phyloP scores from a whole-genome alignment of 2,797 vertebrate species.

The Malurus leucopterus region DNA sequence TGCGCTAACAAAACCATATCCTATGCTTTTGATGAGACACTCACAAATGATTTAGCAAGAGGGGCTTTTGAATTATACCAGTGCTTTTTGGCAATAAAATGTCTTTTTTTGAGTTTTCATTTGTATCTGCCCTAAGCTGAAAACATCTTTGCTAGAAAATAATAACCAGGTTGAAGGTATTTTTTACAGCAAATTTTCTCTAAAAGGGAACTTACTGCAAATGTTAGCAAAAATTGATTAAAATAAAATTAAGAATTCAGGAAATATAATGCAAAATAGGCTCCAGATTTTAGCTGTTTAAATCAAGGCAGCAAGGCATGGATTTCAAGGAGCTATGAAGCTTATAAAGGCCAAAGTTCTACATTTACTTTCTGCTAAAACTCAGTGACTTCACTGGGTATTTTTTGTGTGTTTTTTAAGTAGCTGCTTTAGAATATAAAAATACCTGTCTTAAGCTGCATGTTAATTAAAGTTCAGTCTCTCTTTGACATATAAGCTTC shows the following conservation, averaged over 20 bases:
- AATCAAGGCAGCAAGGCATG: neutral
- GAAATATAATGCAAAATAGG: slow-evolving; percentile 14
- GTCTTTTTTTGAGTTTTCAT: slow-evolving; percentile 33
- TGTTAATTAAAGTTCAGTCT: slow-evolving; percentile 4
- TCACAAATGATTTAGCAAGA: slow-evolving; percentile 62
- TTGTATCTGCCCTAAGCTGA: slow-evolving; percentile 51
- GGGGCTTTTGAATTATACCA: slow-evolving; percentile 65
- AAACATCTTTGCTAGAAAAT: slow-evolving; percentile 52
- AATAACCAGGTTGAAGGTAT: slow-evolving; percentile 36
- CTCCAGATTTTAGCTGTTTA: slow-evolving; percentile 5
- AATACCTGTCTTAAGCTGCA: neutral
- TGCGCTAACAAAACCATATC: slow-evolving; percentile 41
- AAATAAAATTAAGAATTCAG: slow-evolving; percentile 10
- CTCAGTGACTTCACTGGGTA: neutral
- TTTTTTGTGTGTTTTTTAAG: neutral
- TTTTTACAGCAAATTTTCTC: slow-evolving; percentile 22
- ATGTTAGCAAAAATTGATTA: slow-evolving; percentile 21
- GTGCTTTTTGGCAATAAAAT: slow-evolving; percentile 64
- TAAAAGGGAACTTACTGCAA: slow-evolving; percentile 18
- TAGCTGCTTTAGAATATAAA: neutral
- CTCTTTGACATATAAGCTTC: neutral
- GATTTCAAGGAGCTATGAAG: neutral
- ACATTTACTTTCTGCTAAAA: slow-evolving; percentile 9
- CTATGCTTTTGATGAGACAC: slow-evolving; percentile 66
- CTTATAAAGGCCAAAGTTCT: neutral